Evolutionary conservation across 2,888 invertebrate species (phyloP).

Genomic region (Diadegma fenestrale): DNA sequence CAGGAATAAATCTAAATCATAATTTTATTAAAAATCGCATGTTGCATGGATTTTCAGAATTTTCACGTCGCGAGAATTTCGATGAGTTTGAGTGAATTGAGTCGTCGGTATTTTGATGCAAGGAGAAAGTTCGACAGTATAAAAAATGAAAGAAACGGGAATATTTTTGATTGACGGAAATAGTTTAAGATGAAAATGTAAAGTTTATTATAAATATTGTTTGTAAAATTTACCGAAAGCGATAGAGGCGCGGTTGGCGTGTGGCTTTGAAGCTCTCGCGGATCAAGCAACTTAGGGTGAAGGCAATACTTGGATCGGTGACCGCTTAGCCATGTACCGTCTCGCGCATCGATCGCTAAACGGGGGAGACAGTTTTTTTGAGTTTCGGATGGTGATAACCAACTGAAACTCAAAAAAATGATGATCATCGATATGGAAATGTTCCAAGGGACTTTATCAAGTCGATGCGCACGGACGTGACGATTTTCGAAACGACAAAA

Average conservation of each 20-base stretch:
- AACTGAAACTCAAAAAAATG: background rate
- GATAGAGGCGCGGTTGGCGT: background rate
- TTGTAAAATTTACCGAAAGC: background rate
- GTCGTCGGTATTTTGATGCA: background rate
- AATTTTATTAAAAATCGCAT: no score
- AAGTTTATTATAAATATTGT: background rate
- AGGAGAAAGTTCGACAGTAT: background rate
- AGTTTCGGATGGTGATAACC: constrained; percentile 11
- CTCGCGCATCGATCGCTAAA: constrained; percentile 13
- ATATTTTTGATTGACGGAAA: no score
- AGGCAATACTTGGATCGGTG: background rate
- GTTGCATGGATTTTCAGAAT: no score
- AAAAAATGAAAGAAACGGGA: no score
- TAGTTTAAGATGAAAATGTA: no score
- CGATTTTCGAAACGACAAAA: background rate
- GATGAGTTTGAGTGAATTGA: no score
- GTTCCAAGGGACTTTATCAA: background rate
- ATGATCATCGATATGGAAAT: background rate
- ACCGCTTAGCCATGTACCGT: constrained; percentile 7
- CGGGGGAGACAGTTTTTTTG: constrained; percentile 13
- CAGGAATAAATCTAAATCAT: no score
- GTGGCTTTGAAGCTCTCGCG: background rate
- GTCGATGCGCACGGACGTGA: background rate
- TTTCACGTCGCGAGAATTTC: no score
- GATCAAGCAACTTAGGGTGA: background rate